Base-by-base conservation (phyloP, 1,140 invertebrate genomes). In the Luehdorfia chinensis region DNA sequence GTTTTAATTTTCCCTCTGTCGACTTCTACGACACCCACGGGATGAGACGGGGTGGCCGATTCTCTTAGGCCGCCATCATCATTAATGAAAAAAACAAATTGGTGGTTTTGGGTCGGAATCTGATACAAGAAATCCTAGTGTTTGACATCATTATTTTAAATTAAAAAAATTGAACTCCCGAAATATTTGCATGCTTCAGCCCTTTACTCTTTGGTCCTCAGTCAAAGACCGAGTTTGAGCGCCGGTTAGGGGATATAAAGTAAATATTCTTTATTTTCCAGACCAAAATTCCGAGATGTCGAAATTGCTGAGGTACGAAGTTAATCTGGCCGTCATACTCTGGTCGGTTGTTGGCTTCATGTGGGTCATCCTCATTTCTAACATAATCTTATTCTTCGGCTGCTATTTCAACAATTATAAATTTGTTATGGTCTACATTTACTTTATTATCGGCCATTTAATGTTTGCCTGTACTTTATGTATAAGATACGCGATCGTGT, bases 311-410 rank as follows among this genome's bases (percentile, higher is more conserved):
- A 34, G 41, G 8, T 19, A 25, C 2, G 47, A 52, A 6, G 4
- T 12, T 1, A n/a, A 43, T 11, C 7, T 55, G 5, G 25, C 21
- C n/a, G 5, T 55, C 19, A 34, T 53, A 2, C 19, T 50, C 1
- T 55, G 47, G 47, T 28, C 16, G 9, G 12, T 55, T 4, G 36
- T 55, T 0, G 28, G 0, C 0, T 11, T 50, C 2, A 46, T 41
- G 33, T 55, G 52, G 52, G 6, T 21, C 1, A 18, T 55, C 2
- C 25, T 55, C 2, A 23, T 50, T 3, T 16, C 47, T 1, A 49
- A 55, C 5, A 7, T 50, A 14, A 4, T 50, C 1, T 19, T 55
- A 0, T 27, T 55, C 5, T 8, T 5, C 2, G 47, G 41, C 0
- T 34, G 43, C 13, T 41, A 5, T 14, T 25, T 30, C 1, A 55